These are phyloP conservation scores for Ianthella basta DNA, from an alignment of 37 sponge, comb jelly and placozoan species.

Conservation along the genomic window DNA sequence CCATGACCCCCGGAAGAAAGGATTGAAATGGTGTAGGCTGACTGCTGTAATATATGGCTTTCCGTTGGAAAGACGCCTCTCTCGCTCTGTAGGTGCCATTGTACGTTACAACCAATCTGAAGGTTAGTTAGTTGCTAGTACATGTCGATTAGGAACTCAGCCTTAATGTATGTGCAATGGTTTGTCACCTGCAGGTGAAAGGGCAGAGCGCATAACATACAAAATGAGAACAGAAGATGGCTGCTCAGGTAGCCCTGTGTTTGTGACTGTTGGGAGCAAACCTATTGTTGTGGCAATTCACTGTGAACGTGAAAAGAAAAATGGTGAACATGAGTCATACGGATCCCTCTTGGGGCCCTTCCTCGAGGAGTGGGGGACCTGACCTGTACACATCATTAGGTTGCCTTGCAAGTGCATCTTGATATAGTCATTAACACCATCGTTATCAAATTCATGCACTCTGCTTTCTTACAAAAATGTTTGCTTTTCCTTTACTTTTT, in stretches of 20 bases:
- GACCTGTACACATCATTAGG: too few species aligned
- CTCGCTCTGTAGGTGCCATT: too few species aligned
- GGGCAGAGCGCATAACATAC: neutral
- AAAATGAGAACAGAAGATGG: neutral
- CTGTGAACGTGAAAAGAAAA: neutral
- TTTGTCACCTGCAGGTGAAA: neutral
- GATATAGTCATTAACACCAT: too few species aligned
- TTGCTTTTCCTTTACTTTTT: too few species aligned
- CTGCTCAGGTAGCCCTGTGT: neutral
- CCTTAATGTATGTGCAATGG: neutral
- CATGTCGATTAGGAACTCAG: neutral
- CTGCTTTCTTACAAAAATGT: too few species aligned
- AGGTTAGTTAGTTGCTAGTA: neutral
- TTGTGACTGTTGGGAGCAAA: neutral
- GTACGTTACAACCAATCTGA: too few species aligned
- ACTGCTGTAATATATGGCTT: too few species aligned
- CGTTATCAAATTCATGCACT: too few species aligned
- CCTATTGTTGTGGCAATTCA: conserved; percentile 9
- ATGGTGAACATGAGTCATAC: neutral
- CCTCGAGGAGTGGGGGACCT: too few species aligned
- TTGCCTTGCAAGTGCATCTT: too few species aligned
- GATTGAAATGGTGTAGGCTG: neutral
- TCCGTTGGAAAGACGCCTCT: too few species aligned
- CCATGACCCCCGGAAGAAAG: too few species aligned
- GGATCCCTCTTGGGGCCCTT: conserved; percentile 6